Base-by-base conservation (phyloP, 2,797 vertebrate genomes). In the Dallia pectoralis region DNA sequence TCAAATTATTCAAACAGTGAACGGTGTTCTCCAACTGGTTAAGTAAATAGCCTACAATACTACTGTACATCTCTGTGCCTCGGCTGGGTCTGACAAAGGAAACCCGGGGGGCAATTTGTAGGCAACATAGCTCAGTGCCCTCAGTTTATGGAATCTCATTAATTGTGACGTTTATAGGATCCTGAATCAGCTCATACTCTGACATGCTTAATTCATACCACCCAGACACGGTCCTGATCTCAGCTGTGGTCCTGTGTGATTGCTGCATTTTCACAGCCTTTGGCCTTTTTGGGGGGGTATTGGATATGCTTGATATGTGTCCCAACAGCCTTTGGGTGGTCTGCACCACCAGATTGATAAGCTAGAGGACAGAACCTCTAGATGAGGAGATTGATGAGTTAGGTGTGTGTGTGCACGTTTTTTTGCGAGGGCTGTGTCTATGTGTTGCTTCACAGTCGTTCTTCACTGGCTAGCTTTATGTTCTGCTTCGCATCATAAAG, bases 381-480 rank as follows among this genome's bases (percentile, higher is more conserved):
- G 11, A 12, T 44, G 40, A 44, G 40, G 40, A 44, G 40, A 44
- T 12, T 2, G 53, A 44, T 44, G 40, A 9, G 22, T 56, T 25
- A 25, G 22, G 53, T 30, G 67, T 69, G 25, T 19, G 18, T 36
- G 48, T 51, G 48, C n/a, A 25, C 12, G 6, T 6, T 36, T 47
- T n/a, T n/a, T 1, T 44, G 40, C 14, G 40, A 11, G 40, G 16
- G 19, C 30, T n/a, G 32, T 59, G 79, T 47, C 81, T 83, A 72
- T 77, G 89, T 91, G 93, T 94, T 94, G 85, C 93, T 90, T 93
- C 94, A 95, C 93, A 94, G 89, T 94, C 93, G 93, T 94, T 94
- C 94, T 95, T 94, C 94, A 93, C 93, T 95, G 93, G 94, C 94
- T 94, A 95, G 93, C 94, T 95, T 94, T 95, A 94, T 90, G 92